These are phyloP conservation scores for Trisateles emortualis DNA, from an alignment of 2,888 invertebrate genomes.

Conservation along the genomic window DNA sequence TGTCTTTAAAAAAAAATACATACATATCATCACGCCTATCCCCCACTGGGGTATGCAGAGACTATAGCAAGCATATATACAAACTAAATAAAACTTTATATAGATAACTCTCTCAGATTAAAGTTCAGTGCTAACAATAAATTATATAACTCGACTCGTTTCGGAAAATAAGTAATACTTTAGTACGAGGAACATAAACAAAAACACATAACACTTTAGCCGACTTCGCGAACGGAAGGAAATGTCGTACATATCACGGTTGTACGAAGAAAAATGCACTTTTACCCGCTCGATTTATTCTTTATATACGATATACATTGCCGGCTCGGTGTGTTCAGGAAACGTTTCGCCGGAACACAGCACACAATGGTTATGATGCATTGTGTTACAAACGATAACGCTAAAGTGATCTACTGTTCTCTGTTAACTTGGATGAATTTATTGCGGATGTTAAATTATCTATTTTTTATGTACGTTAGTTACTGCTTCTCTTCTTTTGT, in stretches of 20 bases:
- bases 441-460: slow-evolving; percentile 26
- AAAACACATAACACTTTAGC: slow-evolving; percentile 43
- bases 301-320: slow-evolving; percentile 52
- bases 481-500: too few species aligned
- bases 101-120: too few species aligned
- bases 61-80: too few species aligned
- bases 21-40: too few species aligned
- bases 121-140: background rate
- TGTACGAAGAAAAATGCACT: slow-evolving; percentile 54
- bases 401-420: slow-evolving; percentile 68
- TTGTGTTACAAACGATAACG: slow-evolving; percentile 76
- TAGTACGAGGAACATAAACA: slow-evolving; percentile 6
- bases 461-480: background rate
- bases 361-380: slow-evolving; percentile 77
- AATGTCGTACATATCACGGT: slow-evolving; percentile 50
- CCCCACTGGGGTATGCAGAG: too few species aligned
- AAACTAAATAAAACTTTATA: too few species aligned
- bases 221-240: slow-evolving; percentile 53
- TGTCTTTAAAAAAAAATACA: too few species aligned
- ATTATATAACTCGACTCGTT: background rate
- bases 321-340: slow-evolving; percentile 54
- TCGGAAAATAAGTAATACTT: background rate
- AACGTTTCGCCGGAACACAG: slow-evolving; percentile 58
- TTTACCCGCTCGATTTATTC: slow-evolving; percentile 57
- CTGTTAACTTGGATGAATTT: slow-evolving; percentile 35